A percentile compares a stretch with the other conserved stretches of the same genome.
These are phyloP conservation scores for Bellardia bayeri DNA, from an alignment of 2,888 invertebrate species.

Conservation along the genomic window DNA sequence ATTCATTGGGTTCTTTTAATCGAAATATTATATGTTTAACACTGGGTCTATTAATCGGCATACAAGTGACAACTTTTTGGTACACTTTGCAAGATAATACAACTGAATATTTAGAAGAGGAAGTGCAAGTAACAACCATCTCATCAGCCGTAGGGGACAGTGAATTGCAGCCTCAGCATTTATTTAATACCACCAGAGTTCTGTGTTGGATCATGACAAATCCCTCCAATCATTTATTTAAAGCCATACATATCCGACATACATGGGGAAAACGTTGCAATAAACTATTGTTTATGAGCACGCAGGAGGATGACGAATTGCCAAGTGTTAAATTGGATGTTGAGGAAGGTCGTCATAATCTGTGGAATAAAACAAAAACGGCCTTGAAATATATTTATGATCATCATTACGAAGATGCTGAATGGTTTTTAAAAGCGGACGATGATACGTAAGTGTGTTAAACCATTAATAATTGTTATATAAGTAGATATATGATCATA, in stretches of 20 bases:
- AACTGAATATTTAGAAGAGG: not conserved
- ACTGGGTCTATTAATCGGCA: slow-evolving; percentile 79
- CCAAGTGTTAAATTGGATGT: slow-evolving; percentile 91
- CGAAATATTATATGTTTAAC: slow-evolving; percentile 74
- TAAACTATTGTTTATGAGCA: slow-evolving; percentile 93
- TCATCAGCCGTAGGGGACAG: not conserved
- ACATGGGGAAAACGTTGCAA: slow-evolving; percentile 98
- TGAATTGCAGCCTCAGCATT: slow-evolving; percentile 68
- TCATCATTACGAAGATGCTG: slow-evolving; percentile 92
- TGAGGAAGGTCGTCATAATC: slow-evolving; percentile 92
- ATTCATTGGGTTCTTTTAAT: slow-evolving; percentile 32
- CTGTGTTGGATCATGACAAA: slow-evolving; percentile 98
- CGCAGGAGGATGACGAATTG: slow-evolving; percentile 89
- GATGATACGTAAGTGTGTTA: slow-evolving; percentile 96
- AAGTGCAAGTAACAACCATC: not conserved
- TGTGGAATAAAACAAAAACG: slow-evolving; percentile 98
- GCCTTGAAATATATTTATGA: slow-evolving; percentile 95
- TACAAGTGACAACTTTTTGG: slow-evolving; percentile 79
- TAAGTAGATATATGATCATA: not conserved
- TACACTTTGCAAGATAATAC: slow-evolving; percentile 38
- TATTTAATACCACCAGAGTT: slow-evolving; percentile 89
- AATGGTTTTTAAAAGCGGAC: slow-evolving; percentile 99
- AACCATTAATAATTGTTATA: not conserved
- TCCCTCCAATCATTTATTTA: slow-evolving; percentile 93
- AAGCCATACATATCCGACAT: slow-evolving; percentile 95